These are phyloP conservation scores for Hylia prasina DNA, from an alignment of 2,113 vertebrate genomes.

Conservation along the genomic window DNA sequence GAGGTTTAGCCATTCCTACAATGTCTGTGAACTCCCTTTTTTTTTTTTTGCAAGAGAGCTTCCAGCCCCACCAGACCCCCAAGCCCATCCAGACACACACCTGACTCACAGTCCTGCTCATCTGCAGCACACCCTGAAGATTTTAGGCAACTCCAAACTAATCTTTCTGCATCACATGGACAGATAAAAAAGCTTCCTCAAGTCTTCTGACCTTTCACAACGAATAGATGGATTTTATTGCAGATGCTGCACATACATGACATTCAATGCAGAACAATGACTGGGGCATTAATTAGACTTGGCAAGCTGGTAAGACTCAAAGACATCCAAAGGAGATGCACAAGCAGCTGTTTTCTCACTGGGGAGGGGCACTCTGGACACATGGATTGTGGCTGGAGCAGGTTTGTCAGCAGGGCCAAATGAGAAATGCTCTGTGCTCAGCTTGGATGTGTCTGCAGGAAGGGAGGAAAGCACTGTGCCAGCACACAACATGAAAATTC, in stretches of 20 bases:
- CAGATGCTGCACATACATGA: background rate
- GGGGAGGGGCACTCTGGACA: background rate
- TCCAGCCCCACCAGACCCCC: background rate
- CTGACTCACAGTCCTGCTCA: background rate
- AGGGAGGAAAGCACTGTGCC: background rate
- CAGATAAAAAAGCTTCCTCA: background rate
- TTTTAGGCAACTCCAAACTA: background rate
- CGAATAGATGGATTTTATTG: background rate
- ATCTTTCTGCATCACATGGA: no score
- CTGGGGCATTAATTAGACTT: background rate
- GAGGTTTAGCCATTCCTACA: background rate
- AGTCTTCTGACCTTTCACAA: background rate
- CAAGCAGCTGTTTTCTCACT: background rate
- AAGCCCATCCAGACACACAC: no score
- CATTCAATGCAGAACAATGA: background rate
- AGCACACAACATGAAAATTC: background rate
- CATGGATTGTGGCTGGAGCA: background rate
- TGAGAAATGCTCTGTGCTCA: background rate
- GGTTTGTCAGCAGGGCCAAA: accelerated
- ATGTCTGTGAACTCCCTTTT: accelerated
- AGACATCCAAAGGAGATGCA: background rate
- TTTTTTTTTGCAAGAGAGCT: no score
- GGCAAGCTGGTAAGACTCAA: background rate
- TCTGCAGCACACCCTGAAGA: background rate
- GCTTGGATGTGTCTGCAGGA: background rate